Conservation (phyloP, 1,140 invertebrate genomes). For the Drosophila auraria region DNA sequence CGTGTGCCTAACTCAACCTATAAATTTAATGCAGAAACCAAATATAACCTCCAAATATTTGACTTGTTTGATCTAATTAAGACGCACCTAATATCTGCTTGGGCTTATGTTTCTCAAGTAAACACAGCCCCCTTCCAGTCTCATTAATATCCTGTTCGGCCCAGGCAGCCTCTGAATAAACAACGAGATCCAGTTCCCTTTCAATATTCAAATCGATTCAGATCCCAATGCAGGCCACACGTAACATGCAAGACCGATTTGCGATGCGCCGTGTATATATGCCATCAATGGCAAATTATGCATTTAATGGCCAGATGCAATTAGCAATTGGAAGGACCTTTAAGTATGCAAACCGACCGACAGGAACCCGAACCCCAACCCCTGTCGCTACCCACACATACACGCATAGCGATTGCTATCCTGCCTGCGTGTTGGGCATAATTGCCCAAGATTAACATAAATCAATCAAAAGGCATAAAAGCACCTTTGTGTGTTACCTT, state of each 20-base stretch:
- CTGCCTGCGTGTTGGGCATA: conserved; percentile 47
- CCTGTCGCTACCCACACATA: neutral
- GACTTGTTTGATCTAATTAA: conserved; percentile 8
- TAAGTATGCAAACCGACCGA: neutral
- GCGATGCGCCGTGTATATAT: conserved; percentile 30
- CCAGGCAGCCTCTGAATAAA: conserved; percentile 19
- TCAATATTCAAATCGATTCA: conserved; percentile 44
- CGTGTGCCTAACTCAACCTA: too few relatives aligned
- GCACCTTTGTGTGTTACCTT: conserved; percentile 21
- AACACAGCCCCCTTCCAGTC: neutral
- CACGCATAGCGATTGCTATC: conserved; percentile 13
- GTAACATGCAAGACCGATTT: conserved; percentile 42
- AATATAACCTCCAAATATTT: neutral
- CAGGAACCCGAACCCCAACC: neutral
- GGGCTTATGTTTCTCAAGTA: neutral
- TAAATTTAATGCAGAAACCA: too few relatives aligned
- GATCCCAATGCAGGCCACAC: conserved; percentile 31
- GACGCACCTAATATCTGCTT: neutral
- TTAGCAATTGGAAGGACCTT: conserved; percentile 34
- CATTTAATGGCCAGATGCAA: conserved; percentile 50
- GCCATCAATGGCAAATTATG: conserved; percentile 48
- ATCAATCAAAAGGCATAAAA: conserved; percentile 64
- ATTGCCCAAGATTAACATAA: conserved; percentile 74
- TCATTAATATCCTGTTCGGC: neutral
- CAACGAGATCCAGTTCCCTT: conserved; percentile 26